phyloP scores from a whole-genome alignment of 2,888 invertebrate species.

The Campaea margaritaria region DNA sequence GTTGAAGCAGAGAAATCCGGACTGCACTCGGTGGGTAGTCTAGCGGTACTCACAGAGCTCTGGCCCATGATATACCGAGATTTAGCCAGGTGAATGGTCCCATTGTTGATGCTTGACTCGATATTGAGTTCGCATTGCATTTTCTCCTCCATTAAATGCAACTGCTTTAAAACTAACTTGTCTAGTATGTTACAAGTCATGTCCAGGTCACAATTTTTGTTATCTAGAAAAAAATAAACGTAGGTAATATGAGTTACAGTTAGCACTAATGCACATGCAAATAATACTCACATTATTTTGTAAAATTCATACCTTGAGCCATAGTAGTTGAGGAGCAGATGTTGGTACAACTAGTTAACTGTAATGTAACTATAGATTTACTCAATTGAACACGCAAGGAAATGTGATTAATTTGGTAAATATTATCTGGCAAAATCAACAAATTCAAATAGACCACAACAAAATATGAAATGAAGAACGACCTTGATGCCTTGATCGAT shows the following conservation, averaged over 20 bases:
- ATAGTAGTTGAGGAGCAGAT: background rate
- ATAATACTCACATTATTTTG: too few relatives aligned
- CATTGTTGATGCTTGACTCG: conserved; percentile 88
- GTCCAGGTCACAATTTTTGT: conserved; percentile 43
- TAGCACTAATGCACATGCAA: too few relatives aligned
- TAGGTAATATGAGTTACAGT: background rate
- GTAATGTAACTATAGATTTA: too few relatives aligned
- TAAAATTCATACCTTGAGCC: conserved; percentile 3
- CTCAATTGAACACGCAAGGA: too few relatives aligned
- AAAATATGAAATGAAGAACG: too few relatives aligned
- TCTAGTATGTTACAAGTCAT: conserved; percentile 87
- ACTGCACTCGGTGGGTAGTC: conserved; percentile 89
- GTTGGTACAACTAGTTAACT: too few relatives aligned
- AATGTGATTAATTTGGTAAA: too few relatives aligned
- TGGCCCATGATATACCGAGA: conserved; percentile 91
- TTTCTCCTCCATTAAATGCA: conserved; percentile 91
- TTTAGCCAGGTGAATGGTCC: conserved; percentile 91
- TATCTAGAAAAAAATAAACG: conserved; percentile 27
- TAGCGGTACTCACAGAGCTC: conserved; percentile 88
- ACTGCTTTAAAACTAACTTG: conserved; percentile 87
- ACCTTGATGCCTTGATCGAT: too few relatives aligned
- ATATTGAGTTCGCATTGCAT: conserved; percentile 88
- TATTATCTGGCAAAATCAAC: too few relatives aligned
- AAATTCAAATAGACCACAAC: too few relatives aligned
- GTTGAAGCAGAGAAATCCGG: conserved; percentile 73